Conservation (phyloP, 2,888 invertebrate genomes). For the Mechanitis messenoides region DNA sequence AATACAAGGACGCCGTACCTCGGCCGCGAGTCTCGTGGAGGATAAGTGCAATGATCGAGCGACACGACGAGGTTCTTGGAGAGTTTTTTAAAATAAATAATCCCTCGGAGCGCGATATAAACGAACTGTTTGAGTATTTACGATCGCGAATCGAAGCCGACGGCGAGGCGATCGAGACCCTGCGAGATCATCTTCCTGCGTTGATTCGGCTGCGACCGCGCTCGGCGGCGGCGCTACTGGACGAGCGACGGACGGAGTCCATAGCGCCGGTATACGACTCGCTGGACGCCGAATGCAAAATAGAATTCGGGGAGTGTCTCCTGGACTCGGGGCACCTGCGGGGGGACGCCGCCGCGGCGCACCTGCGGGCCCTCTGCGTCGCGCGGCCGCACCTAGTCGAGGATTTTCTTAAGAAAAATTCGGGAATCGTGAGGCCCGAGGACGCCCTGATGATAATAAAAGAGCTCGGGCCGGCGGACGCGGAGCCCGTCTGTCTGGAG, state of each 20-base stretch:
- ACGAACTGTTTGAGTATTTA: conserved; percentile 60
- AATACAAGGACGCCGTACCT: conserved; percentile 31
- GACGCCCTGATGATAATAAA: conserved; percentile 54
- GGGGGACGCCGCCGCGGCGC: conserved; percentile 48
- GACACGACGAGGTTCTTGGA: conserved; percentile 41
- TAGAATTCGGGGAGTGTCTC: conserved; percentile 48
- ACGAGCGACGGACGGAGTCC: conserved; percentile 40
- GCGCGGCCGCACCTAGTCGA: conserved; percentile 44
- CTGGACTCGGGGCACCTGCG: conserved; percentile 45
- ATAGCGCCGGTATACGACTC: conserved; percentile 37
- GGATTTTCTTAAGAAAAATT: conserved; percentile 47
- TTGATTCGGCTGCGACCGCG: conserved; percentile 50
- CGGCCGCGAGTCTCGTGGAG: conserved; percentile 57
- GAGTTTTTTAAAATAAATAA: conserved; percentile 50
- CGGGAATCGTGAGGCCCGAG: conserved; percentile 59
- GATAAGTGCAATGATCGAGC: conserved; percentile 42
- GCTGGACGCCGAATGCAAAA: conserved; percentile 34
- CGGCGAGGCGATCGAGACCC: conserved; percentile 28
- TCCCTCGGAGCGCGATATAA: conserved; percentile 51
- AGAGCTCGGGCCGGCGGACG: conserved; percentile 46
- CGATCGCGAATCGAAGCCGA: conserved; percentile 40
- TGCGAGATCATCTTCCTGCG: conserved; percentile 40
- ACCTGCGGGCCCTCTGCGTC: conserved; percentile 52
- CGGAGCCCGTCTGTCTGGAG: conserved; percentile 62
- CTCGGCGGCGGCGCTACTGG: conserved; percentile 51